Base-by-base conservation (phyloP, 2,888 invertebrate species). In the Exephanes ischioxanthus region DNA sequence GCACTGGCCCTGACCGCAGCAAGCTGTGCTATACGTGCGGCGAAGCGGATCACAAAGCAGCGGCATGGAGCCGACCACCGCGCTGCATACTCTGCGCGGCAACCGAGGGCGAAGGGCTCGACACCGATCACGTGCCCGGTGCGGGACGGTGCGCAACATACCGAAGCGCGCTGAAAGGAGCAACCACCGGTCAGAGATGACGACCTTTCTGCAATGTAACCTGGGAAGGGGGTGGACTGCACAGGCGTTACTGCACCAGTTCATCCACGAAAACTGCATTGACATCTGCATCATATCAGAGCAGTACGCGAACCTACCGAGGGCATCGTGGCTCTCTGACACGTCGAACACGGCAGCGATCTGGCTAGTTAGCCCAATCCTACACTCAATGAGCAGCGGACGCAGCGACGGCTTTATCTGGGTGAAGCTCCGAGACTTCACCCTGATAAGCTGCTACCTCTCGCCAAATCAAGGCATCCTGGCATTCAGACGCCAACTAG, bases 1-100 rank as follows among this genome's bases (percentile, higher is more conserved):
- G 76, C 53, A 58, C 48, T 3, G 81, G n/a, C n/a, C n/a, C 48
- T 3, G 84, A 90, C 66, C 48, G 88, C 45, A 81, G 80, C 26
- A 75, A 58, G 9, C 73, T 80, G 2, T 90, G 87, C 83, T 84
- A 41, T 53, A 86, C 81, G 63, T 90, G 87, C 63, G 87, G 89
- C n/a, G 53, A 67, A 58, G 76, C 48, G 11, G 85, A 80, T 0
- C 87, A 89, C 78, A 87, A 87, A 30, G 70, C 61, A 16, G 70
- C 30, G n/a, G 61, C 67, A 14, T 88, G 85, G 45, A 33, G 6
- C 16, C 48, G 19, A 66, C 37, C 7, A 33, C 82, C 68, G 6
- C 71, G 37, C 14, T 89, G 87, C 72, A 16, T 87, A 16, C 76
- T 87, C 2, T 88, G 89, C 70, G 75, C 61, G 14, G 86, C 80